phyloP scores from a whole-genome alignment of 2,113 vertebrate genomes.

The Carollia perspicillata region DNA sequence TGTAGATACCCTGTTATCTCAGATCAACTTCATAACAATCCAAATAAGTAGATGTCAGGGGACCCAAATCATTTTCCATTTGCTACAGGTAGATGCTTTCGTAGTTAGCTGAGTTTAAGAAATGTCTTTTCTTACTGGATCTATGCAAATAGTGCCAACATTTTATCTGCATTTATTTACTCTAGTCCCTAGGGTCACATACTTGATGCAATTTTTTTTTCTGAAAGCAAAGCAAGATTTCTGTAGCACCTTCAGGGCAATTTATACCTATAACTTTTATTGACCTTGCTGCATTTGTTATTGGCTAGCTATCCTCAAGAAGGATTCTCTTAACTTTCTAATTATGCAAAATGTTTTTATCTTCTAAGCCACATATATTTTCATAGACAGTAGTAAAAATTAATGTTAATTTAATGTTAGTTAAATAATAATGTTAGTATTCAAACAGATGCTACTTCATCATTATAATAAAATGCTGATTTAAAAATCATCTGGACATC shows the following conservation, averaged over 20 bases:
- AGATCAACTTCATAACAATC: background rate
- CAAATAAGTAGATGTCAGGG: background rate
- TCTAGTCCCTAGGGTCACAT: background rate
- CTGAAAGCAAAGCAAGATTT: constrained; percentile 51
- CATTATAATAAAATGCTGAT: background rate
- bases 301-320: background rate
- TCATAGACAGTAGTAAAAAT: background rate
- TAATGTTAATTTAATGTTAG: background rate
- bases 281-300: constrained; percentile 46
- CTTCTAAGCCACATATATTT: background rate
- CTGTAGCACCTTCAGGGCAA: background rate
- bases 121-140: background rate
- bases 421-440: background rate
- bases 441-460: background rate
- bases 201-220: background rate
- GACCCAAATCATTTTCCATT: background rate
- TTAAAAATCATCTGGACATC: background rate
- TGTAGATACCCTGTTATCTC: background rate
- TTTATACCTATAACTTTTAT: background rate
- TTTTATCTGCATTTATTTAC: constrained; percentile 9
- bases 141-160: background rate
- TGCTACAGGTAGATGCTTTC: background rate
- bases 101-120: background rate
- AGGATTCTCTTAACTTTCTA: constrained; percentile 18
- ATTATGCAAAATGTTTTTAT: constrained; percentile 2